Percentiles rank a stretch among this genome's conserved stretches.
Conservation (phyloP, 2,797 vertebrate genomes). For the Bradypodion ventrale region DNA sequence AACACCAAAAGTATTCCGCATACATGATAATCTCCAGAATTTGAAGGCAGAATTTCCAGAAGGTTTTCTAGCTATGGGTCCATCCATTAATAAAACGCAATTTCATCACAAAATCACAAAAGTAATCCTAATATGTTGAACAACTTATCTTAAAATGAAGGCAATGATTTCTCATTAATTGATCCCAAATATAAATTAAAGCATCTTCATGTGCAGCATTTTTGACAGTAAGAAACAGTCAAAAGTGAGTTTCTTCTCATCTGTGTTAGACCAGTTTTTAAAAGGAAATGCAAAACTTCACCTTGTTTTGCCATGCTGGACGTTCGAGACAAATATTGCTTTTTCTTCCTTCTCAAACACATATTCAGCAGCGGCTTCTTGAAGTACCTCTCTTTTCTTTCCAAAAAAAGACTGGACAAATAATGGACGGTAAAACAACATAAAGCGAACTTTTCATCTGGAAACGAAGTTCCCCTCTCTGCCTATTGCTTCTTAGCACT, state of each 20-base stretch:
- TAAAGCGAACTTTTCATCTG: conserved; percentile 67
- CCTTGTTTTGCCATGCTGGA: conserved; percentile 75
- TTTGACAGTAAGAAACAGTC: conserved; percentile 70
- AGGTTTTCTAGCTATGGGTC: conserved; percentile 71
- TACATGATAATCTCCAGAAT: conserved; percentile 72
- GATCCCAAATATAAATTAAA: conserved; percentile 74
- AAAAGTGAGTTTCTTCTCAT: conserved; percentile 77
- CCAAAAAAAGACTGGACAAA: conserved; percentile 50
- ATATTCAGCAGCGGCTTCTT: conserved; percentile 74
- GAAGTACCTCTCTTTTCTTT: conserved; percentile 64
- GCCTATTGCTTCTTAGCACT: conserved; percentile 64
- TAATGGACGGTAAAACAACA: conserved; percentile 50
- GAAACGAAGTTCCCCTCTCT: conserved; percentile 51
- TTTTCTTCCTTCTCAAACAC: conserved; percentile 81
- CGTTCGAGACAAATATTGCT: conserved; percentile 75
- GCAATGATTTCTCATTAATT: conserved; percentile 68
- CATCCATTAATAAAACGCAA: conserved; percentile 73
- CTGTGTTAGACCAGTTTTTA: conserved; percentile 70
- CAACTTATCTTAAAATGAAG: conserved; percentile 57
- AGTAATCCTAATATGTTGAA: conserved; percentile 65
- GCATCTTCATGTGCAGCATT: conserved; percentile 74
- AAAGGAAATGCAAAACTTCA: conserved; percentile 73
- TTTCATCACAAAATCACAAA: conserved; percentile 37
- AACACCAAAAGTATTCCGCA: conserved; percentile 63
- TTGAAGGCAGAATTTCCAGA: conserved; percentile 68